Evolutionary conservation across 1,140 invertebrate genomes (phyloP), one percentile per base, ranked within the genome.

Genomic region (Asobara japonica): DNA sequence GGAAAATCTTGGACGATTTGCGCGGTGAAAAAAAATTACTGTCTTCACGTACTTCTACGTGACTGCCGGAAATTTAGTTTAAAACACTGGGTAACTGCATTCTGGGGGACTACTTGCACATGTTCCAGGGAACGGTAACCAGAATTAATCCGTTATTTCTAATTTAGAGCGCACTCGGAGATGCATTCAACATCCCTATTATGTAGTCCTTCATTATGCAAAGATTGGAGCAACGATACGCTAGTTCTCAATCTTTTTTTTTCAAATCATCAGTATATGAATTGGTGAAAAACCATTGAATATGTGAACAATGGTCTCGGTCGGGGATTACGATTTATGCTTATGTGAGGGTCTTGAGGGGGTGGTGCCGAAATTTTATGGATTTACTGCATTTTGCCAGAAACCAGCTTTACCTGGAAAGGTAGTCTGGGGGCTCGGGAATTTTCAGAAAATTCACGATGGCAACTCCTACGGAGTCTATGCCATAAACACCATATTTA

Each of bases 111-210:
- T 36, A 5, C 22, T 56, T 56, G 22, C 51, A 56, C 51, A 56
- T 56, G 51, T 56, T 56, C 18, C 22, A 5, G 6, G n/a, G 22
- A 56, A 56, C 51, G 51, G 51, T 56, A 56, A 45, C 41, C 22
- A 8, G 8, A 56, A 56, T 56, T 56, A 56, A 56, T 56, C 51
- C 51, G 51, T 56, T 56, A 56, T 56, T 56, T 25, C 13, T 56
- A 56, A 56, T 56, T 56, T 27, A 56, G 51, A 56, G 51, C 51
- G 51, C 51, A 56, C 51, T 56, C 25, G n/a, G 22, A 56, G 22
- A 56, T 56, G 18, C 51, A 56, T 56, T 56, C 51, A 56, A 25
- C 51, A 51, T 51, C n/a, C 22, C 22, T 18, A 56, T 56, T 56
- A 56, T 56, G 18, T 18, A 22, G 10, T 18, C 51, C 51, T 25